Base-by-base conservation (phyloP, 1,140 invertebrate genomes). In the Cotesia vestalis region DNA sequence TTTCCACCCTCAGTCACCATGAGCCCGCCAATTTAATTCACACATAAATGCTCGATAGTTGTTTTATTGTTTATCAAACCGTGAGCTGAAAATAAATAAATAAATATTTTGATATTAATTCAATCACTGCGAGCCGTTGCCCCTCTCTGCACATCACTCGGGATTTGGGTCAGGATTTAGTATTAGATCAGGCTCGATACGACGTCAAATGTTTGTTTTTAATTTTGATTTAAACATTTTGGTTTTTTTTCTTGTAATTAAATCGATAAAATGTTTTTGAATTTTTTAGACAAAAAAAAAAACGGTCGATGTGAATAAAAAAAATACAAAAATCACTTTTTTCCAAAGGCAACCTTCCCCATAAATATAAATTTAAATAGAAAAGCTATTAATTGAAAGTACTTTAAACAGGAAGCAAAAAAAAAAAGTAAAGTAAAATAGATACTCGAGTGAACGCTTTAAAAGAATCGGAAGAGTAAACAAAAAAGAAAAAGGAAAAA, bases 71-170 rank as follows among this genome's bases (percentile, higher is more conserved):
- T 17, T 55, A 11, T 5, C 5, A 12, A 9, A 59, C 61, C 38
- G 11, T 8, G n/a, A 60, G 51, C 67, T 69, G 67, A 40, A 61
- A 69, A 69, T 11, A 69, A 69, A 12, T 57, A 34, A 69, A 69
- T 60, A 60, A 69, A 69, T 46, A 6, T 11, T 6, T 6, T 46
- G 6, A 9, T 46, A 46, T 46, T 46, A 27, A 27, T 27, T 27
- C 3, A 2, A 27, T 46, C 5, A 2, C 40, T 9, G 40, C 40
- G 40, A 9, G 40, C 40, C 40, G 6, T 46, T 46, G 40, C 11
- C 40, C 40, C 40, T 46, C 40, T 46, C 6, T 46, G 40, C 40
- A 46, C 40, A 46, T 46, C 11, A 46, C 11, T 6, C 11, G 11
- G 40, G 40, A 8, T 46, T 11, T 2, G 11, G 11, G 11, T 46